Evolutionary conservation across 1,140 invertebrate genomes (phyloP).

Genomic region (Drosophila subpulchrella): DNA sequence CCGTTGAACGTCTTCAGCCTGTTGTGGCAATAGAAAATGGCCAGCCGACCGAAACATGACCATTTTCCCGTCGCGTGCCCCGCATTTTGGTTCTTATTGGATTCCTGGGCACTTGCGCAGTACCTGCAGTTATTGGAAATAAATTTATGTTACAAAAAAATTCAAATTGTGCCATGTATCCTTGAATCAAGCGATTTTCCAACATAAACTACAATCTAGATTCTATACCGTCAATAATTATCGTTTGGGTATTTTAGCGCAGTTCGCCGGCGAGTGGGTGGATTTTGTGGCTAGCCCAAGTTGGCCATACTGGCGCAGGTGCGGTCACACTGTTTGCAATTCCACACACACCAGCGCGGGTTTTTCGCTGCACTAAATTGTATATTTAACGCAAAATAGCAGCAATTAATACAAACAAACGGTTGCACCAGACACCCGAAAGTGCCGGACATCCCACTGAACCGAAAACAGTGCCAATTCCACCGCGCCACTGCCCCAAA

Average conservation of each 20-base stretch:
- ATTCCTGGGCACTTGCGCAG: slow-evolving; percentile 46
- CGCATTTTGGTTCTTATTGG: slow-evolving; percentile 41
- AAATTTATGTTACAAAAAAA: slow-evolving; percentile 61
- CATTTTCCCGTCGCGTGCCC: slow-evolving; percentile 4
- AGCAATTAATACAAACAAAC: slow-evolving; percentile 49
- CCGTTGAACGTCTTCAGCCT: slow-evolving; percentile 86
- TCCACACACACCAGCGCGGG: slow-evolving; percentile 55
- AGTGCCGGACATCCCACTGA: slow-evolving; percentile 36
- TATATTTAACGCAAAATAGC: slow-evolving; percentile 63
- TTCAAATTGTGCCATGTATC: neutral
- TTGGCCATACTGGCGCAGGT: neutral
- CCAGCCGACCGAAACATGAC: neutral
- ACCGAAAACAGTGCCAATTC: slow-evolving; percentile 17
- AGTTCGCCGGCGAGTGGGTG: neutral
- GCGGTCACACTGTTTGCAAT: slow-evolving; percentile 47
- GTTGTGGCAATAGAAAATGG: slow-evolving; percentile 85
- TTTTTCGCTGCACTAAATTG: slow-evolving; percentile 67
- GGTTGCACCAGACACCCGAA: slow-evolving; percentile 19
- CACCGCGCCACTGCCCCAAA: slow-evolving; percentile 26
- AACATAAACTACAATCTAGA: neutral
- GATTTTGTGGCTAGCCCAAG: neutral
- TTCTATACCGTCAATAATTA: no score
- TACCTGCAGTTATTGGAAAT: slow-evolving; percentile 61
- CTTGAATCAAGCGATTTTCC: neutral
- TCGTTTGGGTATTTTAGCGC: neutral